Evolutionary conservation across 2,888 invertebrate species (phyloP).

Genomic region (Bombyx huttoni): DNA sequence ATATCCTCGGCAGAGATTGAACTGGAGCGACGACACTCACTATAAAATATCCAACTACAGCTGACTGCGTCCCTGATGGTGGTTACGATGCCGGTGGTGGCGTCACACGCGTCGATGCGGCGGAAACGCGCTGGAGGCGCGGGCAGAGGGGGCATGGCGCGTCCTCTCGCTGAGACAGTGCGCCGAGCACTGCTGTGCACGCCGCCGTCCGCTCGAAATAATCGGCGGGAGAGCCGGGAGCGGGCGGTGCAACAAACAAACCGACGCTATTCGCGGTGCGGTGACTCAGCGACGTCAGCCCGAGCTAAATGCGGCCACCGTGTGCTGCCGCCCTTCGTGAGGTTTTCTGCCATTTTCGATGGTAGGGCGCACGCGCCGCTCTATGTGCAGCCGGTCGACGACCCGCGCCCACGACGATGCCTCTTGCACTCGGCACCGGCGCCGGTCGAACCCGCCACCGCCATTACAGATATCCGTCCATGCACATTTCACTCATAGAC

Average conservation of each 20-base stretch:
- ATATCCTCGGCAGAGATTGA: slow-evolving; percentile 6
- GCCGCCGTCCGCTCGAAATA: slow-evolving; percentile 52
- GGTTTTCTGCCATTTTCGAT: slow-evolving; percentile 62
- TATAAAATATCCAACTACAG: slow-evolving; percentile 84
- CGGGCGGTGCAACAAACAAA: slow-evolving; percentile 69
- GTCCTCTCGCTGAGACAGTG: slow-evolving; percentile 48
- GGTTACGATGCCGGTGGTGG: slow-evolving; percentile 73
- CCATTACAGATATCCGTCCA: not conserved
- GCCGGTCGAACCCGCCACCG: slow-evolving; percentile 6
- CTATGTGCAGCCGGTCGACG: slow-evolving; percentile 57
- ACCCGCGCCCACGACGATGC: slow-evolving; percentile 52
- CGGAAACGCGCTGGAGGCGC: slow-evolving; percentile 33
- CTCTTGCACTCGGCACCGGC: slow-evolving; percentile 52
- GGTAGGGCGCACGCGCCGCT: slow-evolving; percentile 48
- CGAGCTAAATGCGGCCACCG: slow-evolving; percentile 69
- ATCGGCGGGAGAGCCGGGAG: slow-evolving; percentile 59
- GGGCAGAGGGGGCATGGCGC: slow-evolving; percentile 61
- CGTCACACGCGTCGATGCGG: slow-evolving; percentile 61
- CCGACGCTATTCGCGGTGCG: slow-evolving; percentile 63
- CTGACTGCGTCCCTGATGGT: slow-evolving; percentile 77
- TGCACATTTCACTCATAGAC: no score
- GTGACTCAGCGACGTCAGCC: slow-evolving; percentile 66
- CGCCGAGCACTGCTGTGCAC: slow-evolving; percentile 49
- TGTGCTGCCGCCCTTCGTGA: slow-evolving; percentile 68
- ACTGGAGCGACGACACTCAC: slow-evolving; percentile 61